Percentiles rank a stretch among this genome's conserved stretches.
Conservation (phyloP, 2,888 invertebrate species). For the Leptothorax acervorum region DNA sequence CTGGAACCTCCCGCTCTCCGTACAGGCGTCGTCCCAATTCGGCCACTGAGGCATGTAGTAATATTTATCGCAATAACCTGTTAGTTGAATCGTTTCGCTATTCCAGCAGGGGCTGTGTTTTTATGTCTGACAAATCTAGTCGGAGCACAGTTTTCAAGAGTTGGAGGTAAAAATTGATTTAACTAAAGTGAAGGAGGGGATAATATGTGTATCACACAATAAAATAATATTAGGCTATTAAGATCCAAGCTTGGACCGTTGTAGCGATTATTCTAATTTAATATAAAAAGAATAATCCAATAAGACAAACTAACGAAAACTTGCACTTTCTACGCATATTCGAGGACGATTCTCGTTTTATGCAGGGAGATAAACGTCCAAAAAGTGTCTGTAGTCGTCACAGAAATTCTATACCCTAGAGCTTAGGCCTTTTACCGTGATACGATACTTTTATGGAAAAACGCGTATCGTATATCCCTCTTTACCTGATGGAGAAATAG, state of each 20-base stretch:
- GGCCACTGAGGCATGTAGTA: too few species aligned
- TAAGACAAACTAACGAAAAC: conserved; percentile 1
- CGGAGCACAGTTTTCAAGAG: background rate
- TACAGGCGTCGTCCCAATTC: too few species aligned
- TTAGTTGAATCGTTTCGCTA: too few species aligned
- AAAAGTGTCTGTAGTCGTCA: background rate
- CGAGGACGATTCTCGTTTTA: background rate
- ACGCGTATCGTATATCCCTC: background rate
- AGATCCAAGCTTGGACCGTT: too few species aligned
- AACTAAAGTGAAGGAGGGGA: too few species aligned
- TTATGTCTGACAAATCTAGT: background rate
- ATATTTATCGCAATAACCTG: too few species aligned
- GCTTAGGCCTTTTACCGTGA: background rate
- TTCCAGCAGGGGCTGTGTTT: too few species aligned
- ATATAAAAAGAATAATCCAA: background rate
- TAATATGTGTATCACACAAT: too few species aligned
- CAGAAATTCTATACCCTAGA: background rate
- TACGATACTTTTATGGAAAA: conserved; percentile 27
- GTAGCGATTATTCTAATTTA: too few species aligned
- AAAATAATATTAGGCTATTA: too few species aligned
- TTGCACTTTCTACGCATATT: background rate
- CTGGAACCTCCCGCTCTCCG: too few species aligned
- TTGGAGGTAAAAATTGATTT: too few species aligned
- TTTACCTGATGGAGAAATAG: background rate
- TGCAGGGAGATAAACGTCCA: background rate